Evolutionary conservation across 2,888 invertebrate species (phyloP), one percentile per base, ranked within the genome.

Genomic region (Chymomyza fuscimana): DNA sequence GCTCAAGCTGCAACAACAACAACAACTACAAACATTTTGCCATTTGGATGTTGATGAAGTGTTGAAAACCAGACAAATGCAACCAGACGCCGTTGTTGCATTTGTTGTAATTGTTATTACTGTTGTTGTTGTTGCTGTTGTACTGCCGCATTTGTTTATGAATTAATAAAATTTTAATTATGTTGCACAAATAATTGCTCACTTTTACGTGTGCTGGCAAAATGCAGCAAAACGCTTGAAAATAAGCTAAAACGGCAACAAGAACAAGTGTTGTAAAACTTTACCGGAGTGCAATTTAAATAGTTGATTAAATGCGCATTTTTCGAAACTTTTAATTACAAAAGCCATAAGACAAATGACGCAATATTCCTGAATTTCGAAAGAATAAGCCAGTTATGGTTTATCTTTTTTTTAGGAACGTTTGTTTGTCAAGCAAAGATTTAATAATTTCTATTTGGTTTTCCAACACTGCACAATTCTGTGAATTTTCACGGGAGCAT

Each of bases 141-240:
- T 32, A 2, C 32, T 32, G 63, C 71, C 71, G 81, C 79, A 78
- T 81, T 82, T 83, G 81, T 79, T 83, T 83, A 81, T 83, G 82
- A 83, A 86, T 82, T 86, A 83, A 86, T 82, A 81, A 82, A 81
- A 86, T 77, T 73, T 77, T 86, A 86, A 82, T 82, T 82, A 86
- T 86, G 84, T 86, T 83, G 82, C 84, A 83, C 79, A 86, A 83
- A 83, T 82, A 80, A 82, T 83, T 81, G 83, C 81, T 69, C 83
- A 78, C 79, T 81, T 80, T 77, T 83, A 83, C 77, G 70, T 68
- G 61, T 65, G 56, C 25, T 59, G 25, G 63, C n/a, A 22, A 25
- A 50, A 19, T 54, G 50, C 63, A 51, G 40, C 63, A 51, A 46
- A 60, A 40, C 16, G 29, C 16, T 5, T 51, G 12, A 54, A 22